Conservation (phyloP, 2,797 vertebrate genomes). For the Acrossocheilus fasciatus region DNA sequence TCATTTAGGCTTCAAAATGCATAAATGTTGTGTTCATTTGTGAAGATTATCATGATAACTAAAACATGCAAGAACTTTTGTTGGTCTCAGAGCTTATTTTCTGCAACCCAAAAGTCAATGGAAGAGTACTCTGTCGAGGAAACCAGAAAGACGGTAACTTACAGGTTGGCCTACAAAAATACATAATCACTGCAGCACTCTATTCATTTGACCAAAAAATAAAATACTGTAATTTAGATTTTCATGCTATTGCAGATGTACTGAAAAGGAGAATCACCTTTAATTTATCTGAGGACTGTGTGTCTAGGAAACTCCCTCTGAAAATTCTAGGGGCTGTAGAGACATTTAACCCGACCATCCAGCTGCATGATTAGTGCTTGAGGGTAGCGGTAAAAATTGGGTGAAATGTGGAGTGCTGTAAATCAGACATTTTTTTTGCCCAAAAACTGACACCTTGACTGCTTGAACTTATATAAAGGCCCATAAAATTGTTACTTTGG, state of each 20-base stretch:
- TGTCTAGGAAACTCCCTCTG: not conserved
- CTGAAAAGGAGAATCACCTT: not conserved
- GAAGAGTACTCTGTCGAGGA: no score
- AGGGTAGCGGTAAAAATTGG: conserved; percentile 32
- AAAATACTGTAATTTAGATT: not conserved
- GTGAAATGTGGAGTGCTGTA: conserved; percentile 21
- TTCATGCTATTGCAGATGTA: not conserved
- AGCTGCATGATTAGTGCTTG: conserved; percentile 24
- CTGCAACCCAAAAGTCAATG: not conserved
- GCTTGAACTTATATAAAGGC: conserved; percentile 17
- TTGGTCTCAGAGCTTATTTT: not conserved
- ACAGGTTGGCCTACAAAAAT: not conserved
- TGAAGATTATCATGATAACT: not conserved
- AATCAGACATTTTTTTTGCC: conserved; percentile 17
- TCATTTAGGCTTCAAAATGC: not conserved
- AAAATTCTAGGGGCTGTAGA: not conserved
- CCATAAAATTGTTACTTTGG: not conserved
- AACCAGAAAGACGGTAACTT: not conserved
- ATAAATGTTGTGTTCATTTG: not conserved
- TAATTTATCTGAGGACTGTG: not conserved
- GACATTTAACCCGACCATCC: conserved; percentile 15
- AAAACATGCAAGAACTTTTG: not conserved
- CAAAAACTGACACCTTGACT: conserved; percentile 23
- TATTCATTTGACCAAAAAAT: not conserved
- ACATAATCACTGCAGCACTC: not conserved